These are phyloP conservation scores for Thereva nobilitata DNA, from an alignment of 2,888 invertebrate species.

Conservation along the genomic window DNA sequence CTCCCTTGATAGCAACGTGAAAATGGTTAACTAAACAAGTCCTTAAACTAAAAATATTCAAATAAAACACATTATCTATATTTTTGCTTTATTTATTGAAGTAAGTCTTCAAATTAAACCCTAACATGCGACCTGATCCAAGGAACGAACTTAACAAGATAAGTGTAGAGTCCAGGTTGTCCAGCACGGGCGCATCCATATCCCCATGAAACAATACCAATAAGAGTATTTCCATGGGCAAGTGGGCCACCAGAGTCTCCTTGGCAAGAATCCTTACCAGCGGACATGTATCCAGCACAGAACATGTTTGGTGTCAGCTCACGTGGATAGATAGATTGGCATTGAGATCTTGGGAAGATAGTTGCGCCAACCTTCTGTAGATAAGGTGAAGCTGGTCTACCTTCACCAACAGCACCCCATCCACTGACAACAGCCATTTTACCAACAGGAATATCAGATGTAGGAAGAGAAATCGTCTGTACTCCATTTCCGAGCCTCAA, in stretches of 20 bases:
- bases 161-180: slow-evolving; percentile 13
- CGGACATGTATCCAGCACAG: slow-evolving; percentile 37
- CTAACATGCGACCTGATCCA: too few species aligned
- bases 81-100: too few species aligned
- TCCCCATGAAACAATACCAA: slow-evolving; percentile 22
- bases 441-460: slow-evolving; percentile 35
- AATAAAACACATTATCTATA: too few species aligned
- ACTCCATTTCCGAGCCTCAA: slow-evolving; percentile 55
- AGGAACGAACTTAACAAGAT: too few species aligned
- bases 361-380: slow-evolving; percentile 59
- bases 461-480: slow-evolving; percentile 50
- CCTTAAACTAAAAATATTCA: too few species aligned
- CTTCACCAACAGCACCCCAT: slow-evolving; percentile 44
- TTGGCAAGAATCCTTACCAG: slow-evolving; percentile 39
- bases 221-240: not conserved
- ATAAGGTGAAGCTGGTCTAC: slow-evolving; percentile 44
- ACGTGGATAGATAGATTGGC: slow-evolving; percentile 46
- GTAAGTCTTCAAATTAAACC: too few species aligned
- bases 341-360: slow-evolving; percentile 56
- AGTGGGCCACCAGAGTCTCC: slow-evolving; percentile 42
- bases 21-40: too few species aligned
- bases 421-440: slow-evolving; percentile 29
- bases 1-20: too few species aligned
- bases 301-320: slow-evolving; percentile 36
- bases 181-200: slow-evolving; percentile 15